phyloP scores from a whole-genome alignment of 2,888 invertebrate species.

The Latrodectus hesperus region DNA sequence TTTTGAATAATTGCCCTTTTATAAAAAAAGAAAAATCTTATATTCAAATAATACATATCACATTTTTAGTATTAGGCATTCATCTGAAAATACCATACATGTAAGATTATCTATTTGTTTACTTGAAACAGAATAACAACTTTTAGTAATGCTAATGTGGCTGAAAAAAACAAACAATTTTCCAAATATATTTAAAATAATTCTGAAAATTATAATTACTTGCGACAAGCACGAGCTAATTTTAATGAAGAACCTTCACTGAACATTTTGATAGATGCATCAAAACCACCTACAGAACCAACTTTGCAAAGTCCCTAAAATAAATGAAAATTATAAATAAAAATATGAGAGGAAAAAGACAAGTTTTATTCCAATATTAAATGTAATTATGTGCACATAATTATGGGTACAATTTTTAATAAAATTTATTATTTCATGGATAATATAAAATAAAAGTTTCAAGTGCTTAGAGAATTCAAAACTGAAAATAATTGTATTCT shows the following conservation, averaged over 20 bases:
- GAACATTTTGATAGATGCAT: constrained; percentile 94
- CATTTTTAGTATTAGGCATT: neutral
- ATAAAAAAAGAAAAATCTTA: too few relatives aligned
- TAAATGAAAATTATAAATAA: neutral
- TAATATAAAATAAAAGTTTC: too few relatives aligned
- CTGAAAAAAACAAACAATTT: too few relatives aligned
- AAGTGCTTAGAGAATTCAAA: too few relatives aligned
- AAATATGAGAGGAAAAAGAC: neutral
- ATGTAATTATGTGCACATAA: neutral
- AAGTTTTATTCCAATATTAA: neutral
- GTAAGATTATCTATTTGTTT: neutral
- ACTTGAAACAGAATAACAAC: neutral
- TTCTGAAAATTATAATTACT: constrained; percentile 75
- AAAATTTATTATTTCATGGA: too few relatives aligned
- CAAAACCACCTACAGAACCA: constrained; percentile 92
- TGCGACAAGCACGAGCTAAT: constrained; percentile 93
- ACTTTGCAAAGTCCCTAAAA: constrained; percentile 91
- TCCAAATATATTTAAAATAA: too few relatives aligned
- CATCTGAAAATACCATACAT: neutral
- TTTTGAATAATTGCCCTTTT: too few relatives aligned
- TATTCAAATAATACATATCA: neutral
- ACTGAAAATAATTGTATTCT: too few relatives aligned
- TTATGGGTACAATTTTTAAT: too few relatives aligned
- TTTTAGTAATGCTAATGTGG: neutral
- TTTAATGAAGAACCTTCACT: constrained; percentile 95